Base-by-base conservation (phyloP, 1,140 invertebrate genomes). In the Penaeus japonicus region DNA sequence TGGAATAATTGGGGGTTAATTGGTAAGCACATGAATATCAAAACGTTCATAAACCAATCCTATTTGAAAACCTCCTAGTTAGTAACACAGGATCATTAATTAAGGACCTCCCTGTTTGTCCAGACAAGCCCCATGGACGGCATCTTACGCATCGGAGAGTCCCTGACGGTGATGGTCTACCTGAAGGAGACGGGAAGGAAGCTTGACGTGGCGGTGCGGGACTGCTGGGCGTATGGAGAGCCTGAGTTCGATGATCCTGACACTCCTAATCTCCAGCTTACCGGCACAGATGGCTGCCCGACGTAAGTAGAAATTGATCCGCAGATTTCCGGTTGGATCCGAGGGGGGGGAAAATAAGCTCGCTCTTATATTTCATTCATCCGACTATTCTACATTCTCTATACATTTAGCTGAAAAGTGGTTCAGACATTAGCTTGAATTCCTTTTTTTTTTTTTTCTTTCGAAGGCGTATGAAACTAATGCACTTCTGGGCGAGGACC, bases 161-260 rank as follows among this genome's bases (percentile, higher is more conserved):
- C 95, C 59, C 92, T 96, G 15, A 95, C 95, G 0, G 94, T 96
- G 39, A 92, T 96, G 30, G 94, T 96, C 10, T 96, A 95, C 92
- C 92, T 96, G 12, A 95, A 95, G 91, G 95, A 96, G 91, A 92
- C 93, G 1, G 93, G 94, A 59, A 94, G 93, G 65, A 92, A 93
- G 30, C 95, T 95, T 91, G 95, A 96, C 91, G 92, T 96, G 1
- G 94, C 94, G 85, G 95, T 96, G 22, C 93, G 94, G 81, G 95
- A 96, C 91, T 96, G 95, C 91, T 96, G 95, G 94, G 95, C 95
- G 2, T 96, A 95, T 87, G 95, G 95, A 90, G 93, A 92, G n/a
- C 95, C 95, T 81, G 93, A 94, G 65, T 95, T 95, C 91, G 93
- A 95, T 39, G 93, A 93, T 85, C 92, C 93, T 20, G 93, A 93